phyloP scores from a whole-genome alignment of 2,113 vertebrate species.

The Tychaedon coryphoeus region DNA sequence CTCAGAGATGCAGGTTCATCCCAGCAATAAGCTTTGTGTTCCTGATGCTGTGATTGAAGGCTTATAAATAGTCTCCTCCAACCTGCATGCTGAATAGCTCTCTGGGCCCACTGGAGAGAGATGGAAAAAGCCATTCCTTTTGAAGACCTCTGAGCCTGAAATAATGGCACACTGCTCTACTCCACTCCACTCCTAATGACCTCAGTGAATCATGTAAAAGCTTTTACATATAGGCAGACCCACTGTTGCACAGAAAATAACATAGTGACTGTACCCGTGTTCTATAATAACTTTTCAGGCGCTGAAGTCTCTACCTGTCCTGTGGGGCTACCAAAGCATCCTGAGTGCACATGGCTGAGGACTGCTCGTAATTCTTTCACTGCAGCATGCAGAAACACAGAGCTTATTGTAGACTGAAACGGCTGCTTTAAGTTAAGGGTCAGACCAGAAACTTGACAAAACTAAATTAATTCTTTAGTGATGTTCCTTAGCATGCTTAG shows the following conservation, averaged over 20 bases:
- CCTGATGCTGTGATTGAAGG: slow-evolving; percentile 22
- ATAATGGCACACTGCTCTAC: neutral
- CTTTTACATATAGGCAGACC: neutral
- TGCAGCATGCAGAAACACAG: neutral
- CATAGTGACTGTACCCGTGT: neutral
- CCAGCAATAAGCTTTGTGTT: slow-evolving; percentile 14
- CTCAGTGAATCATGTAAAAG: slow-evolving; percentile 32
- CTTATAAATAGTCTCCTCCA: neutral
- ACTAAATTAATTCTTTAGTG: slow-evolving; percentile 18
- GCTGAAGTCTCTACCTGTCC: slow-evolving; percentile 25
- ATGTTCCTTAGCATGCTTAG: neutral
- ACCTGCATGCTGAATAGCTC: neutral
- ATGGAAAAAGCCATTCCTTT: slow-evolving; percentile 4
- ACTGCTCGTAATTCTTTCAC: slow-evolving; percentile 56
- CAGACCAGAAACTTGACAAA: slow-evolving; percentile 47
- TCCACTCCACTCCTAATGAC: slow-evolving; percentile 14
- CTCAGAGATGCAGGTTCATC: neutral
- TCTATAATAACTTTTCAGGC: slow-evolving; percentile 32
- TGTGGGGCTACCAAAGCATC: slow-evolving; percentile 35
- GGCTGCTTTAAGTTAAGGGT: slow-evolving; percentile 42
- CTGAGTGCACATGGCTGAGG: slow-evolving; percentile 25
- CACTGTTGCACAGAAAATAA: slow-evolving; percentile 8
- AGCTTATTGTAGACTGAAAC: slow-evolving; percentile 36
- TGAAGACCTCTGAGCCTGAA: neutral
- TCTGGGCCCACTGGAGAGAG: neutral